phyloP scores from a whole-genome alignment of 1,140 invertebrate species.

The Tetranychus urticae region DNA sequence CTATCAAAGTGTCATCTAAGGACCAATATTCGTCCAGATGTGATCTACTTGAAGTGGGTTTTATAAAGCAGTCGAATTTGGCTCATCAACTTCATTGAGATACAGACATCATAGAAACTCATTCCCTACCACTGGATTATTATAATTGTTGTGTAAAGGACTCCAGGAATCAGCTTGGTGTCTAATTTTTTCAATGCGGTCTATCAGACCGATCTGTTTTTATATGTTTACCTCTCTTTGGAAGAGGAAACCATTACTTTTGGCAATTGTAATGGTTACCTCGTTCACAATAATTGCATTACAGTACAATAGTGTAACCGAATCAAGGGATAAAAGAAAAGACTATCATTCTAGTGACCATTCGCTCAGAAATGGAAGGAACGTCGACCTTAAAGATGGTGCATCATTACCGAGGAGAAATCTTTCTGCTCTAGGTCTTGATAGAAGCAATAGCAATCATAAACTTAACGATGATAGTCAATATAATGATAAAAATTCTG shows the following conservation, averaged over 20 bases:
- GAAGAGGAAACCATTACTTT: conserved; percentile 11
- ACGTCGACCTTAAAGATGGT: not conserved
- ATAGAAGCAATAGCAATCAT: not conserved
- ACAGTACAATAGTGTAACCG: conserved; percentile 8
- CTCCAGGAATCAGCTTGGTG: too few relatives aligned
- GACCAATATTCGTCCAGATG: too few relatives aligned
- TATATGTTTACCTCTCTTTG: conserved; percentile 8
- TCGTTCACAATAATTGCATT: conserved; percentile 10
- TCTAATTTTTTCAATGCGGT: too few relatives aligned
- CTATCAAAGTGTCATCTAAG: too few relatives aligned
- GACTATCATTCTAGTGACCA: not conserved
- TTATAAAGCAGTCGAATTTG: too few relatives aligned
- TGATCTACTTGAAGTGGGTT: too few relatives aligned
- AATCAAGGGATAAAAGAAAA: not conserved
- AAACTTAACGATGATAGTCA: not conserved
- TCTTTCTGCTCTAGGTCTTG: conserved; percentile 6
- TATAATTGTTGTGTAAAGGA: too few relatives aligned
- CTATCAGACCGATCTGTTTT: not conserved
- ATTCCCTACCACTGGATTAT: too few relatives aligned
- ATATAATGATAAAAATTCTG: not conserved
- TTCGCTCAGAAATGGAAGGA: not conserved
- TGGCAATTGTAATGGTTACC: conserved; percentile 10
- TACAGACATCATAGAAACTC: too few relatives aligned
- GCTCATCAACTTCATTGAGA: too few relatives aligned
- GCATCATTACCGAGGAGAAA: conserved; percentile 9